Percentiles rank a stretch among this genome's conserved stretches.
Conservation (phyloP, 2,888 invertebrate genomes). For the Steinernema carpocapsae region DNA sequence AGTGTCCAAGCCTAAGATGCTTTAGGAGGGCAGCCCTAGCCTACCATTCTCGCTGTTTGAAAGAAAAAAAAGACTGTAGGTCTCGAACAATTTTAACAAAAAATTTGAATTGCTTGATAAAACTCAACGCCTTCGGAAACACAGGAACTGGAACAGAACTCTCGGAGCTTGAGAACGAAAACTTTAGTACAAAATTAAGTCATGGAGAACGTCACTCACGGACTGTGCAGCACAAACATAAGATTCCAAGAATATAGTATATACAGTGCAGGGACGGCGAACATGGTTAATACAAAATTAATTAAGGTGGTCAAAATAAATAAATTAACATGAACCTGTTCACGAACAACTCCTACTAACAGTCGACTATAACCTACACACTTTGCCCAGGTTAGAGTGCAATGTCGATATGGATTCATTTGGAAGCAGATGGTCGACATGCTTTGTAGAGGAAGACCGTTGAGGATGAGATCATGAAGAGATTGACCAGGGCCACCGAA, state of each 20-base stretch:
- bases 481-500: slow-evolving; percentile 47
- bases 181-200: slow-evolving; percentile 4
- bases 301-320: not conserved
- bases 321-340: slow-evolving; percentile 29
- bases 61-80: too few species aligned
- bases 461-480: slow-evolving; percentile 37
- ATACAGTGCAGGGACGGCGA: slow-evolving; percentile 14
- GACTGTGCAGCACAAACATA: not conserved
- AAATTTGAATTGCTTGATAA: too few species aligned
- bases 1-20: too few species aligned
- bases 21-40: too few species aligned
- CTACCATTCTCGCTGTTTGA: too few species aligned
- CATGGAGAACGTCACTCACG: slow-evolving; percentile 16
- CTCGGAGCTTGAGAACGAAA: too few species aligned
- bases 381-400: slow-evolving; percentile 34
- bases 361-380: slow-evolving; percentile 34
- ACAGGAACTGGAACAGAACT: too few species aligned
- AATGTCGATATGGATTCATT: not conserved
- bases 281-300: slow-evolving; percentile 13
- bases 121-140: too few species aligned
- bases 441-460: slow-evolving; percentile 31
- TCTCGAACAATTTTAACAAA: too few species aligned
- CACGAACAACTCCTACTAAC: slow-evolving; percentile 15
- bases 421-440: slow-evolving; percentile 6
- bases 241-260: not conserved